These are phyloP conservation scores for Rhynchophorus ferrugineus DNA, from an alignment of 1,140 invertebrate species.

Conservation along the genomic window DNA sequence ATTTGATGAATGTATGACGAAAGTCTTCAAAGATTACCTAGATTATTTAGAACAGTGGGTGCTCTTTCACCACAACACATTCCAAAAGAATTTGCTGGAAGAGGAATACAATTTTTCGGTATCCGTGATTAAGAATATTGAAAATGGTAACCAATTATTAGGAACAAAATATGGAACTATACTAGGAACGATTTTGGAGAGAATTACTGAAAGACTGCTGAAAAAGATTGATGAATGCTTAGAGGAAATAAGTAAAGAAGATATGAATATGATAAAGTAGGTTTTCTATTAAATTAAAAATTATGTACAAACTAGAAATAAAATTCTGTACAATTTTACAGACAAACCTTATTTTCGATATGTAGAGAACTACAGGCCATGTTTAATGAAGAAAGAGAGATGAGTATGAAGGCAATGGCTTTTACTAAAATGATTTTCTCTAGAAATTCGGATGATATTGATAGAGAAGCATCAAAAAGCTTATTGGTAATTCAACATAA, in stretches of 20 bases:
- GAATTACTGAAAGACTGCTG: slow-evolving; percentile 47
- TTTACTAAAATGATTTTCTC: slow-evolving; percentile 68
- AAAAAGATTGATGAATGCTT: slow-evolving; percentile 45
- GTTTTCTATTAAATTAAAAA: too few species aligned
- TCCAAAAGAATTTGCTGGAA: slow-evolving; percentile 70
- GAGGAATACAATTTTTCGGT: slow-evolving; percentile 75
- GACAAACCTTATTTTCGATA: slow-evolving; percentile 56
- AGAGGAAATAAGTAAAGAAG: slow-evolving; percentile 22
- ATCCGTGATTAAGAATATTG: slow-evolving; percentile 59
- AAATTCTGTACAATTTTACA: too few species aligned
- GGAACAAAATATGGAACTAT: slow-evolving; percentile 59
- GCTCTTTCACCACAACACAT: slow-evolving; percentile 54
- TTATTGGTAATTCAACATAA: slow-evolving; percentile 9
- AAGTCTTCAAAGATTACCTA: slow-evolving; percentile 55
- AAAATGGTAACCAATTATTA: slow-evolving; percentile 57
- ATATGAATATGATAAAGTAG: slow-evolving; percentile 34
- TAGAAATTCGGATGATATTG: slow-evolving; percentile 52
- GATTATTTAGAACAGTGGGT: slow-evolving; percentile 69
- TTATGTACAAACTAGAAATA: too few species aligned
- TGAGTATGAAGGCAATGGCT: slow-evolving; percentile 66
- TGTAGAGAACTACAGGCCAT: slow-evolving; percentile 72
- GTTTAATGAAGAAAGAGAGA: slow-evolving; percentile 71
- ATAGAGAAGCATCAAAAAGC: slow-evolving; percentile 46
- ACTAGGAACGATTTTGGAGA: slow-evolving; percentile 44
- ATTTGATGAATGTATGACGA: slow-evolving; percentile 71